A percentile compares a stretch with the other conserved stretches of the same genome.
These are phyloP conservation scores for Drosophila trichaetosa DNA, from an alignment of 2,888 invertebrate genomes.

Conservation along the genomic window DNA sequence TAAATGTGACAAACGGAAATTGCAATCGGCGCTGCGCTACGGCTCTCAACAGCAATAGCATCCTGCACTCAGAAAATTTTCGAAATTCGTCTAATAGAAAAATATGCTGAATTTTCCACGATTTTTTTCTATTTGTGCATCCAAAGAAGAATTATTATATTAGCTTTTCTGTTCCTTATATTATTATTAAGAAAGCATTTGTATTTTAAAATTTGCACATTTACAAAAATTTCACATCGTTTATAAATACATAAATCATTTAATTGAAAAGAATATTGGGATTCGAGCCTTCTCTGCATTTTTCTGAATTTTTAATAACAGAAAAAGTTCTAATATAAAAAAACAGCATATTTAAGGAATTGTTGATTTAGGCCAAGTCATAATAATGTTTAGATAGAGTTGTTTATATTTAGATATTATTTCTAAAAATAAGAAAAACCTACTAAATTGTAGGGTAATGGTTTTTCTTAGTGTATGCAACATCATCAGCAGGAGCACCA, in stretches of 20 bases:
- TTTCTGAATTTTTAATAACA: too few species aligned
- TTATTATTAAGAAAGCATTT: background rate
- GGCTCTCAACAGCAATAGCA: constrained; percentile 54
- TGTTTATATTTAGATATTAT: background rate
- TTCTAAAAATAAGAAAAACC: background rate
- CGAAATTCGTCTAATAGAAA: background rate
- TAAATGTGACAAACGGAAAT: constrained; percentile 77
- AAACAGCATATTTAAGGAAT: too few species aligned
- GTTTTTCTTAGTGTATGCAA: constrained; percentile 1
- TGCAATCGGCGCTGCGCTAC: constrained; percentile 63
- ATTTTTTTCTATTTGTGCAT: background rate
- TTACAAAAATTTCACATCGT: background rate
- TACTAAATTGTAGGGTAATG: background rate
- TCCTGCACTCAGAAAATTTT: constrained; percentile 36
- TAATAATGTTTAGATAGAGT: too few species aligned
- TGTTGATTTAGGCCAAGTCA: too few species aligned
- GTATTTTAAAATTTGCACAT: background rate
- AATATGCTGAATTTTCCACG: background rate
- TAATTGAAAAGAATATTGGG: too few species aligned
- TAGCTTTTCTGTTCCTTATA: background rate
- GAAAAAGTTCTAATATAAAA: too few species aligned
- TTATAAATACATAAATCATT: background rate
- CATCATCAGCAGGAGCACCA: constrained; percentile 9
- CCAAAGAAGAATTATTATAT: background rate
- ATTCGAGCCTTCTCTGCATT: too few species aligned